A percentile compares a stretch with the other conserved stretches of the same genome.
Evolutionary conservation across 2,797 vertebrate genomes (phyloP).

Genomic region (Crax fasciolata): DNA sequence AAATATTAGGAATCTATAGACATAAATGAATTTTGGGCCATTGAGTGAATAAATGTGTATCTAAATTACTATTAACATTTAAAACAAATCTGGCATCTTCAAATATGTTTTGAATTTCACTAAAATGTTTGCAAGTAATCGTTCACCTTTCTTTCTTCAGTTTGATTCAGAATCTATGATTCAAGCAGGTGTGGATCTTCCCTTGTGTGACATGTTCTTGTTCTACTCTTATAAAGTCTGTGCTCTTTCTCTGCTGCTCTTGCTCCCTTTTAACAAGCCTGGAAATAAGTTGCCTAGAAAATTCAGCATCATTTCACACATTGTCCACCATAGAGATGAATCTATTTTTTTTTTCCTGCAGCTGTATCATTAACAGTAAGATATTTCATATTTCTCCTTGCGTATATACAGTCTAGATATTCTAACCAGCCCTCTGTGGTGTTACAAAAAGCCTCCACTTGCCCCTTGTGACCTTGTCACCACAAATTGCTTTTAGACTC

Average conservation of each 20-base stretch:
- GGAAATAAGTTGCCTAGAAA: neutral
- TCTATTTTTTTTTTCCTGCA: neutral
- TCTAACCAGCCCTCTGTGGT: neutral
- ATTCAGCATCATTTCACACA: neutral
- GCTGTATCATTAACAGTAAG: slow-evolving; percentile 20
- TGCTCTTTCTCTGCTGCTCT: neutral
- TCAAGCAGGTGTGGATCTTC: neutral
- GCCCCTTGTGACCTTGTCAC: slow-evolving; percentile 58
- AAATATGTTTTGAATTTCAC: neutral
- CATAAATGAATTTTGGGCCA: neutral
- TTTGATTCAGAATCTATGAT: neutral
- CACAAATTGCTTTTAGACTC: slow-evolving; percentile 67
- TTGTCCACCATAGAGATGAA: neutral
- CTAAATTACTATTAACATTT: neutral
- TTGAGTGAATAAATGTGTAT: neutral
- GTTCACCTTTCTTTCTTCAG: neutral
- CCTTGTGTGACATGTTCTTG: neutral
- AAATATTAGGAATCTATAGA: neutral
- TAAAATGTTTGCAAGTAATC: neutral
- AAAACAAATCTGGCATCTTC: neutral
- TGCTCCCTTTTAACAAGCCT: neutral
- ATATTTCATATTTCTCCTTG: slow-evolving; percentile 41
- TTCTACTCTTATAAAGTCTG: neutral
- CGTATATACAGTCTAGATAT: neutral
- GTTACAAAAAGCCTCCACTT: slow-evolving; percentile 56